A percentile compares a stretch with the other conserved stretches of the same genome.
These are phyloP conservation scores for Rhyacichthys aspro DNA, from an alignment of 2,797 vertebrate genomes.

Conservation along the genomic window DNA sequence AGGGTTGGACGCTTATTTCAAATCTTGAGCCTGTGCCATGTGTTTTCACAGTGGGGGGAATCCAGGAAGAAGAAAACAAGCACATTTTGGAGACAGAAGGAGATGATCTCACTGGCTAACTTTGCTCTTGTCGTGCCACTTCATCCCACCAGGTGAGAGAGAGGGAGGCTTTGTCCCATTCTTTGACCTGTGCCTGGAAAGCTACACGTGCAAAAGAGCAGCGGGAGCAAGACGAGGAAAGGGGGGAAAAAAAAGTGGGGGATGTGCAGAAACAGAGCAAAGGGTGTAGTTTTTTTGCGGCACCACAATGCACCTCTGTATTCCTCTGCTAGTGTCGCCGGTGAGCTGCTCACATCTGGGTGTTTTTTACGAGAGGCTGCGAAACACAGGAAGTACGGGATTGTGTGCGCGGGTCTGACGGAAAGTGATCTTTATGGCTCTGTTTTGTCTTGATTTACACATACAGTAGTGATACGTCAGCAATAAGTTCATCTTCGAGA, in stretches of 20 bases:
- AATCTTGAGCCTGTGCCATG: slow-evolving; percentile 9
- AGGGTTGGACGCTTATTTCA: neutral
- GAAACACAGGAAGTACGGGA: slow-evolving; percentile 74
- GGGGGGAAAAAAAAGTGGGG: slow-evolving; percentile 5
- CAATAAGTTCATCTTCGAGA: slow-evolving; percentile 12
- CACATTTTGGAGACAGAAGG: slow-evolving; percentile 47
- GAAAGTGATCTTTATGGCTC: slow-evolving; percentile 66
- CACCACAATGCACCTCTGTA: slow-evolving; percentile 78
- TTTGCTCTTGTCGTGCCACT: slow-evolving; percentile 31
- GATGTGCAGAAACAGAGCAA: slow-evolving; percentile 20
- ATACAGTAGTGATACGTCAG: slow-evolving; percentile 45
- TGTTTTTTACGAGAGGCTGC: slow-evolving; percentile 74
- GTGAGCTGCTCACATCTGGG: slow-evolving; percentile 77
- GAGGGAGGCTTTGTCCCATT: slow-evolving; percentile 46
- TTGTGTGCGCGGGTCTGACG: slow-evolving; percentile 51
- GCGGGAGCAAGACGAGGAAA: neutral
- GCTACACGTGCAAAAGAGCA: slow-evolving; percentile 44
- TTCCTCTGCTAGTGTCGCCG: slow-evolving; percentile 54
- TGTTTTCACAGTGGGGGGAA: slow-evolving; percentile 45
- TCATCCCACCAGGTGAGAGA: slow-evolving; percentile 51
- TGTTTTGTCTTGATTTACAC: slow-evolving; percentile 61
- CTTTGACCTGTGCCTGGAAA: slow-evolving; percentile 50
- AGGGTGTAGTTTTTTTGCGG: slow-evolving; percentile 25
- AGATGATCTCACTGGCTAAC: slow-evolving; percentile 69
- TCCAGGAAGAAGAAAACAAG: slow-evolving; percentile 38